phyloP scores from a whole-genome alignment of 2,113 vertebrate species.

The Emydocephalus ijimae region DNA sequence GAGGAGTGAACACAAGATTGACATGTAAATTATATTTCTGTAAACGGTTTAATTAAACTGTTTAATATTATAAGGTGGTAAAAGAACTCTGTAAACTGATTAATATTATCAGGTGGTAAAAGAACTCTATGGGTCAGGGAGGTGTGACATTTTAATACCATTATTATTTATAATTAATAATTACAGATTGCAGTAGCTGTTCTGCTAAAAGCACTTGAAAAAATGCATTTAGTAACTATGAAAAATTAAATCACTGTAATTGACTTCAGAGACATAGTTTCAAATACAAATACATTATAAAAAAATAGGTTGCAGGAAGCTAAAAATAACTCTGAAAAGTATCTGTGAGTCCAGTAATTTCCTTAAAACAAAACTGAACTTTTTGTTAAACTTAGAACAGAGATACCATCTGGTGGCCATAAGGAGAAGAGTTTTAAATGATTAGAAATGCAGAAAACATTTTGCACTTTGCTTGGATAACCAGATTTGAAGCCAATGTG shows the following conservation, averaged over 20 bases:
- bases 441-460: not conserved
- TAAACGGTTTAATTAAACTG: no score
- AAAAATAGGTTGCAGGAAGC: not conserved
- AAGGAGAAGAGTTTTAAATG: not conserved
- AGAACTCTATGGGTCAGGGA: not conserved
- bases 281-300: not conserved
- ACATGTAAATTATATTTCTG: not conserved
- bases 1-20: not conserved
- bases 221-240: not conserved
- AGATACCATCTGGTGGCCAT: conserved; percentile 34
- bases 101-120: not conserved
- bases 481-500: not conserved
- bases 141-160: not conserved
- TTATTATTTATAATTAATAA: not conserved
- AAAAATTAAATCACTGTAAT: not conserved
- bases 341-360: not conserved
- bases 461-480: not conserved
- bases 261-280: not conserved
- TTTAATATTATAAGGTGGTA: no score
- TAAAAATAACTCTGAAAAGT: not conserved
- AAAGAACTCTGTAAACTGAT: not conserved
- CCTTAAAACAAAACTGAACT: not conserved
- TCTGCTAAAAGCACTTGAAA: not conserved
- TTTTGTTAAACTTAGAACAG: not conserved
- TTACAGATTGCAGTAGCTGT: not conserved